Conservation (phyloP, 2,797 vertebrate species). For the Labeo calbasu region DNA sequence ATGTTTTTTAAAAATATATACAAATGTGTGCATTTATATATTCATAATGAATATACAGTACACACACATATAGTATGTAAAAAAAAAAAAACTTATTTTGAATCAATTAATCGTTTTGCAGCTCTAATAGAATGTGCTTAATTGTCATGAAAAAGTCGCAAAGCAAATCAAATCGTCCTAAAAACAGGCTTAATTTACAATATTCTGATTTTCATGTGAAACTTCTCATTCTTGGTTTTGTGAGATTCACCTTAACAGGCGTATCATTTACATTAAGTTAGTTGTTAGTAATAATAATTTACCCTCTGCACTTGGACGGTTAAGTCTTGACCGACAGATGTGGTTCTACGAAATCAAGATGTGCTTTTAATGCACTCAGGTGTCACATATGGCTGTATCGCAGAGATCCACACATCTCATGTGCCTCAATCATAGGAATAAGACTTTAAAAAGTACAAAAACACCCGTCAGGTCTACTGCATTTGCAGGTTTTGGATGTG, state of each 20-base stretch:
- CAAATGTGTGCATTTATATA: too few species aligned
- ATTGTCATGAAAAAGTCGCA: not conserved
- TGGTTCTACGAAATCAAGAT: conserved; percentile 3
- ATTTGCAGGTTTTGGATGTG: conserved; percentile 1
- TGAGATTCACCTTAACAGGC: not conserved
- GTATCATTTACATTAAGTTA: conserved; percentile 9
- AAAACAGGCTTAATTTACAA: conserved; percentile 4
- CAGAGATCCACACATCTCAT: not conserved
- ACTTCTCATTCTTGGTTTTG: not conserved
- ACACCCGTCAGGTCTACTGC: not conserved
- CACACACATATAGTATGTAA: too few species aligned
- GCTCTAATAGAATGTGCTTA: not conserved
- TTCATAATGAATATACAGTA: too few species aligned
- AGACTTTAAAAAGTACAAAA: conserved; percentile 28
- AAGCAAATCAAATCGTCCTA: not conserved
- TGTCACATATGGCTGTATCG: conserved; percentile 32
- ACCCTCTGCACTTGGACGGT: not conserved
- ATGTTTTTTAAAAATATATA: too few species aligned
- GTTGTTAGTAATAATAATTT: conserved; percentile 7
- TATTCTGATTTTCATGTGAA: not conserved
- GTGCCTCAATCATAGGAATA: not conserved
- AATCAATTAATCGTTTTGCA: too few species aligned
- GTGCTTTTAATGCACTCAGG: not conserved
- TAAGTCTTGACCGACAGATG: not conserved
- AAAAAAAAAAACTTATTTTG: too few species aligned